Percentiles rank a stretch among this genome's conserved stretches.
These are phyloP conservation scores for Gila orcuttii DNA, from an alignment of 2,113 vertebrate species.

Conservation along the genomic window DNA sequence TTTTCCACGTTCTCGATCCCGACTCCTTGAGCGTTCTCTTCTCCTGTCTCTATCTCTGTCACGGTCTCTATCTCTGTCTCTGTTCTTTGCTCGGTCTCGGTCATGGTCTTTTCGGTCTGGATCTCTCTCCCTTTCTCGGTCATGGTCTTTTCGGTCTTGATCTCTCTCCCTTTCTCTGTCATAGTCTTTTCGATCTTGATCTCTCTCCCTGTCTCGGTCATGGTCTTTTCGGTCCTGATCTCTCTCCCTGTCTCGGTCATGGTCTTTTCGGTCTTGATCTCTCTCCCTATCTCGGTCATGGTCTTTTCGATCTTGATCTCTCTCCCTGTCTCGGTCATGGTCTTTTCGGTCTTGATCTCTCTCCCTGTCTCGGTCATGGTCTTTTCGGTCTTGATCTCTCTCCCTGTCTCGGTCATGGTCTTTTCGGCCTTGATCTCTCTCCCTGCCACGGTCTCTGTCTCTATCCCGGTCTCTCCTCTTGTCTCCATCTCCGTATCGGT, in stretches of 20 bases:
- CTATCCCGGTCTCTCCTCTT: slow-evolving; percentile 51
- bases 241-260: slow-evolving; percentile 61
- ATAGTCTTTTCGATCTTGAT: slow-evolving; percentile 59
- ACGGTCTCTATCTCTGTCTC: slow-evolving; percentile 59
- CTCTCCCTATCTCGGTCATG: slow-evolving; percentile 61
- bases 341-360: slow-evolving; percentile 62
- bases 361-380: slow-evolving; percentile 62
- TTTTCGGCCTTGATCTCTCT: slow-evolving; percentile 56
- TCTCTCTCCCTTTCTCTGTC: slow-evolving; percentile 63
- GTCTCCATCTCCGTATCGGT: slow-evolving; percentile 77
- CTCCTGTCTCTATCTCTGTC: slow-evolving; percentile 56
- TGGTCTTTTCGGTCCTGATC: slow-evolving; percentile 60
- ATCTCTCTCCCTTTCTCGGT: slow-evolving; percentile 61
- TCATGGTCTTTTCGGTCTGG: slow-evolving; percentile 34
- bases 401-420: slow-evolving; percentile 65
- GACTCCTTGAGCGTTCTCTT: slow-evolving; percentile 54
- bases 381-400: slow-evolving; percentile 59
- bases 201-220: slow-evolving; percentile 62
- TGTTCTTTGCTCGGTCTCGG: slow-evolving; percentile 53
- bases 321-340: slow-evolving; percentile 60
- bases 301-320: slow-evolving; percentile 61
- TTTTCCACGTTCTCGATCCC: slow-evolving; percentile 56
- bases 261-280: slow-evolving; percentile 60
- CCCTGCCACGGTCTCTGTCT: slow-evolving; percentile 52
- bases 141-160: slow-evolving; percentile 60